Conservation (phyloP, 53 echinoderm and acorn worm genomes). For the Crossaster papposus region DNA sequence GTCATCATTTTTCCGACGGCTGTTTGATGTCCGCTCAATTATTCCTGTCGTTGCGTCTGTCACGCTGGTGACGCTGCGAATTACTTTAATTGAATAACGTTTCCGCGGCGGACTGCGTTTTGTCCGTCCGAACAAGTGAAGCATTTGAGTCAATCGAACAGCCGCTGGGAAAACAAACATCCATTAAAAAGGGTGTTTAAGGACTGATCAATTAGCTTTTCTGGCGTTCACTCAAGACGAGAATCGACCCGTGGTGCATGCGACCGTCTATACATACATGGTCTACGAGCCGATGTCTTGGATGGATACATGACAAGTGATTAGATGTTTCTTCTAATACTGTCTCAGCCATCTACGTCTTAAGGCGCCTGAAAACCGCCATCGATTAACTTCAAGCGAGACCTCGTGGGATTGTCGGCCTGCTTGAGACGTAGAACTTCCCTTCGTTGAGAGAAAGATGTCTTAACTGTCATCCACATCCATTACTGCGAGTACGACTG, state of each 20-base stretch:
- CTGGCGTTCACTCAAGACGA: neutral
- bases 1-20: slow-evolving; percentile 21
- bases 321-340: neutral
- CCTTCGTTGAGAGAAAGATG: too few species aligned
- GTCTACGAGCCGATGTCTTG: neutral
- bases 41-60: neutral
- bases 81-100: neutral
- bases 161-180: slow-evolving; percentile 11
- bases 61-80: neutral
- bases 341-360: neutral
- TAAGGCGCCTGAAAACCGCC: neutral
- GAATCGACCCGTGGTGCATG: too few species aligned
- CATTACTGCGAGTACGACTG: too few species aligned
- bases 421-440: too few species aligned
- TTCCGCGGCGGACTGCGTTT: neutral
- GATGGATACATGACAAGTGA: neutral
- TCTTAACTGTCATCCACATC: too few species aligned
- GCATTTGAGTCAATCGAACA: slow-evolving; percentile 6
- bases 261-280: neutral
- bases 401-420: neutral
- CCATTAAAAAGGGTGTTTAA: neutral
- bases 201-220: neutral
- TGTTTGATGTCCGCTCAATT: slow-evolving; percentile 25
- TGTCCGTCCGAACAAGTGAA: neutral
- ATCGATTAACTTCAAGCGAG: neutral